Evolutionary conservation across 2,113 vertebrate species (phyloP).

Genomic region (Balaeniceps rex): DNA sequence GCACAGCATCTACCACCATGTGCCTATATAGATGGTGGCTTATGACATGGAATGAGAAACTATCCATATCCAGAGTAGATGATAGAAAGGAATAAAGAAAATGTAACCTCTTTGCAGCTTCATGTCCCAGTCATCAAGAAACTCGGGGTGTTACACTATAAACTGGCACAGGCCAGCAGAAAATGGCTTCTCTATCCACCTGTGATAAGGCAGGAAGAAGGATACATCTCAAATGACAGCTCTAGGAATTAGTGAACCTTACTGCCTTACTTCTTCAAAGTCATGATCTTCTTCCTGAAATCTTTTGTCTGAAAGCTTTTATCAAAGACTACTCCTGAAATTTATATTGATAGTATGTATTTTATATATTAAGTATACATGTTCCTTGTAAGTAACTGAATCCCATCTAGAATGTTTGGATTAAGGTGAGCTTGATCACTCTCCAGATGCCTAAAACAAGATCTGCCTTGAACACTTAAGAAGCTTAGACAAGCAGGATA

Average conservation of each 20-base stretch:
- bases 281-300: background rate
- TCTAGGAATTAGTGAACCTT: background rate
- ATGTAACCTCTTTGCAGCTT: background rate
- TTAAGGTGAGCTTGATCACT: background rate
- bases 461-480: background rate
- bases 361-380: background rate
- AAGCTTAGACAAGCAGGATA: background rate
- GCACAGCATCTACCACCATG: background rate
- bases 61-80: background rate
- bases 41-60: background rate
- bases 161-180: background rate
- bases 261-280: background rate
- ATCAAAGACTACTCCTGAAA: background rate
- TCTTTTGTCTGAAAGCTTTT: background rate
- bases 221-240: background rate
- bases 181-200: background rate
- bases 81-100: background rate
- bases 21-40: background rate
- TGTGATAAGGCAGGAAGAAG: background rate
- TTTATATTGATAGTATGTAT: background rate
- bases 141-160: accelerated
- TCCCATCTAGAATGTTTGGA: background rate
- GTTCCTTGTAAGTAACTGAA: background rate
- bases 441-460: background rate
- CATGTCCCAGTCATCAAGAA: background rate